Percentiles rank a stretch among this genome's conserved stretches.
These are phyloP conservation scores for Brachirus orientalis DNA, from an alignment of 2,113 vertebrate species.

Conservation along the genomic window DNA sequence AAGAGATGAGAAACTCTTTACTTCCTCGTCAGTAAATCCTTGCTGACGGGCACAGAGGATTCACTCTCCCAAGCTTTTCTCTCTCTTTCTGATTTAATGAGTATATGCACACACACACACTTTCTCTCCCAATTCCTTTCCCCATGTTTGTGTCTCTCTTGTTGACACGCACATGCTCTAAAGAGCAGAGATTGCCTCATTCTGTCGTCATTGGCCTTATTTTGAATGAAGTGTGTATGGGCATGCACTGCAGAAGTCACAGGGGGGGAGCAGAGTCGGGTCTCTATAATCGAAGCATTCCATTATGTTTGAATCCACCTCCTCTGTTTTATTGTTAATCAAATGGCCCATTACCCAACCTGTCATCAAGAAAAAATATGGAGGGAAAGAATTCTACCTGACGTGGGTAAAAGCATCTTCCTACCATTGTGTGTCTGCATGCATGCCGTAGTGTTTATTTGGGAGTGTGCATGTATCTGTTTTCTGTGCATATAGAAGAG, in stretches of 20 bases:
- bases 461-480: constrained; percentile 19
- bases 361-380: constrained; percentile 60
- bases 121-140: constrained; percentile 41
- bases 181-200: constrained; percentile 79
- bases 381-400: constrained; percentile 46
- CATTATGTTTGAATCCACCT: constrained; percentile 54
- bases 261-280: constrained; percentile 47
- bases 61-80: constrained; percentile 39
- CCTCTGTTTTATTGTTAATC: constrained; percentile 66
- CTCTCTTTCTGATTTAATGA: constrained; percentile 69
- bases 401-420: constrained; percentile 35
- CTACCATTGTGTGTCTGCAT: constrained; percentile 13
- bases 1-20: constrained; percentile 69
- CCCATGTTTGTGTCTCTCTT: constrained; percentile 57
- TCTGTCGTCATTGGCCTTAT: constrained; percentile 81
- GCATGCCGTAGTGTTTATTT: too few relatives aligned
- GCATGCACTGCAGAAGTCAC: constrained; percentile 42
- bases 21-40: constrained; percentile 74
- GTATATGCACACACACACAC: constrained; percentile 45
- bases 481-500: constrained; percentile 20
- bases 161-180: constrained; percentile 51
- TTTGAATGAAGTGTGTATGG: constrained; percentile 59
- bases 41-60: constrained; percentile 65
- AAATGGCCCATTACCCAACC: constrained; percentile 71
- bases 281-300: constrained; percentile 63